Percentiles rank a stretch among this genome's conserved stretches.
These are phyloP conservation scores for Tortrix viridana DNA, from an alignment of 2,888 invertebrate species.

Conservation along the genomic window DNA sequence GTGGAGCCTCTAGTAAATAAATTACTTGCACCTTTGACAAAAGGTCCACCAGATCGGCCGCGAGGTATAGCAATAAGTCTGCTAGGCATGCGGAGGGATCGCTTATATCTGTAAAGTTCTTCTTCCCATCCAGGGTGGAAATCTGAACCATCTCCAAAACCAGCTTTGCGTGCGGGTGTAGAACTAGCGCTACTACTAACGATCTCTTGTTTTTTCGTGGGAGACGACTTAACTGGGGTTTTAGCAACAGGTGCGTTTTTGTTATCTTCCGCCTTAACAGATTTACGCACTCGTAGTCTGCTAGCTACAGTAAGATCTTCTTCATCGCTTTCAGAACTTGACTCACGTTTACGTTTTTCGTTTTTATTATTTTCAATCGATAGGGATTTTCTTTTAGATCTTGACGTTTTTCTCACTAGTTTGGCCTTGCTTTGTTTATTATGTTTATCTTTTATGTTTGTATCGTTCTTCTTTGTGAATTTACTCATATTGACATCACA, in stretches of 20 bases:
- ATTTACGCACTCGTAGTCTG: constrained; percentile 76
- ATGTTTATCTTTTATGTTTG: constrained; percentile 61
- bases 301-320: constrained; percentile 70
- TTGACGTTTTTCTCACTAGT: constrained; percentile 55
- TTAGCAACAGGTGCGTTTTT: constrained; percentile 55
- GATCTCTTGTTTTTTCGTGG: constrained; percentile 66
- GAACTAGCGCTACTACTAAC: constrained; percentile 63
- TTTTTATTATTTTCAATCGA: constrained; percentile 65
- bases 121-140: constrained; percentile 93
- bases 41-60: constrained; percentile 84
- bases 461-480: constrained; percentile 70
- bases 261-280: constrained; percentile 74
- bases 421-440: constrained; percentile 64
- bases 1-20: constrained; percentile 87
- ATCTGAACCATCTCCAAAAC: constrained; percentile 88
- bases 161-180: constrained; percentile 80
- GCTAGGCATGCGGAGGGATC: constrained; percentile 91
- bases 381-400: constrained; percentile 62
- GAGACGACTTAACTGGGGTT: constrained; percentile 66
- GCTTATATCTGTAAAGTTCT: constrained; percentile 92
- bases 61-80: constrained; percentile 91
- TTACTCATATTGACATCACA: constrained; percentile 76
- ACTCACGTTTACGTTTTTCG: constrained; percentile 61
- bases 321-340: constrained; percentile 74
- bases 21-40: constrained; percentile 60